phyloP scores from a whole-genome alignment of 2,113 vertebrate genomes.

The Sus scrofa region T2T-Sscrofa CM000812.6:128617501-128618000 shows the following conservation, averaged over 20 bases:
- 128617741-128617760: too few species aligned
- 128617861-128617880: background rate
- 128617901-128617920: background rate
- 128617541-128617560: conserved; percentile 55
- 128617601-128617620: background rate
- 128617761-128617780: too few species aligned
- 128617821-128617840: background rate
- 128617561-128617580: background rate
- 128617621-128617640: conserved; percentile 14
- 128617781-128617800: too few species aligned
- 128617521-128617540: conserved; percentile 51
- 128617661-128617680: background rate
- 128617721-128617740: too few species aligned
- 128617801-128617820: too few species aligned
- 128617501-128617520: background rate
- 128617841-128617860: conserved; percentile 15
- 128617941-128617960: conserved; percentile 24
- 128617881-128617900: background rate
- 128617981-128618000: background rate
- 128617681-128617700: background rate
- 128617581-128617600: background rate
- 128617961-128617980: conserved; percentile 43
- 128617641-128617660: conserved; percentile 1
- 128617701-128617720: too few species aligned
- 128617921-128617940: conserved; percentile 38